Percentiles rank a stretch among this genome's conserved stretches.
Evolutionary conservation across 2,113 vertebrate genomes (phyloP).

Genomic region (Phalacrocorax aristotelis): DNA sequence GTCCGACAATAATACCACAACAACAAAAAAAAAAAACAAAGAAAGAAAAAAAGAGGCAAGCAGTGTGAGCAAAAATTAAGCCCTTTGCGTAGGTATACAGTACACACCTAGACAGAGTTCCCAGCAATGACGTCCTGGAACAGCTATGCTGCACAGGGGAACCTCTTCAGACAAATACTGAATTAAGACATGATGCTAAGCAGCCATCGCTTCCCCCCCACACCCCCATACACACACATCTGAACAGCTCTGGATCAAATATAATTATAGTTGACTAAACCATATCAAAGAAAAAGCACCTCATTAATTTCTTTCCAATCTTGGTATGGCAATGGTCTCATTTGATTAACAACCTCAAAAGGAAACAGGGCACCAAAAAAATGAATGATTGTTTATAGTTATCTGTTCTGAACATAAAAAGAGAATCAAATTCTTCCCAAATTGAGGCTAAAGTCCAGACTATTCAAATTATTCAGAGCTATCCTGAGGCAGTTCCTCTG

Average conservation of each 20-base stretch:
- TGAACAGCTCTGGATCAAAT: not conserved
- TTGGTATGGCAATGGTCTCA: not conserved
- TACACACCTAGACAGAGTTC: not conserved
- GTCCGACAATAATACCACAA: not conserved
- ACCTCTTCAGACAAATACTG: not conserved
- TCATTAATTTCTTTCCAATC: not conserved
- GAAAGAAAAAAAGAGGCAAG: not conserved
- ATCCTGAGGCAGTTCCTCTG: conserved; percentile 9
- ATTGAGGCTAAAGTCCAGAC: not conserved
- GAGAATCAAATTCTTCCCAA: not conserved
- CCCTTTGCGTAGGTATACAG: not conserved
- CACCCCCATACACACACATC: not conserved
- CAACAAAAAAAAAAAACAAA: too few relatives aligned
- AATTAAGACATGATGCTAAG: not conserved
- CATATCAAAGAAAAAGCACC: not conserved
- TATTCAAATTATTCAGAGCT: not conserved
- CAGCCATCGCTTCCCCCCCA: not conserved
- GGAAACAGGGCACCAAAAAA: not conserved
- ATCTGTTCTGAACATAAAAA: not conserved
- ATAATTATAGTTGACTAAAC: not conserved
- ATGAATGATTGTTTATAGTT: not conserved
- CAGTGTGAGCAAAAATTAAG: not conserved
- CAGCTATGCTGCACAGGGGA: not conserved
- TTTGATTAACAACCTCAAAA: not conserved
- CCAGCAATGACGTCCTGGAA: not conserved